phyloP scores from a whole-genome alignment of 1,140 invertebrate genomes.

The Eciton burchellii region DNA sequence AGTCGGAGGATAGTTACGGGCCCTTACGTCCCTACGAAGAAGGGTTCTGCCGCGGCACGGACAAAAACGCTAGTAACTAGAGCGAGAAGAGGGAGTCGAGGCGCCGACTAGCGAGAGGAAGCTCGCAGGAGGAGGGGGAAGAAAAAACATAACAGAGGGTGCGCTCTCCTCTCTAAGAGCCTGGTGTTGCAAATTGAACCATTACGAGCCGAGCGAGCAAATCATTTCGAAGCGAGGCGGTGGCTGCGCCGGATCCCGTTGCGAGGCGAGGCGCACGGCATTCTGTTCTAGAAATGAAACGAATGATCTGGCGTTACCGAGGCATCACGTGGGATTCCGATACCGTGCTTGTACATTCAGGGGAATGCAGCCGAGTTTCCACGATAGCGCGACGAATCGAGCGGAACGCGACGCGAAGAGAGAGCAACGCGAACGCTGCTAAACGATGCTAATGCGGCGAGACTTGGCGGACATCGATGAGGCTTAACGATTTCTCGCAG shows the following conservation, averaged over 20 bases:
- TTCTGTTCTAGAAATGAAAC: neutral
- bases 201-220: constrained; percentile 62
- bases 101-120: constrained; percentile 2
- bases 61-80: constrained; percentile 49
- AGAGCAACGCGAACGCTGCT: neutral
- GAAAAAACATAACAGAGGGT: constrained; percentile 22
- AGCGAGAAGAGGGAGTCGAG: constrained; percentile 46
- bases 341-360: neutral
- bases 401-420: neutral
- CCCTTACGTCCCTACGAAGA: constrained; percentile 23
- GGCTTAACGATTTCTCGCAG: constrained; percentile 2
- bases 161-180: neutral
- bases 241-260: too few species aligned
- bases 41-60: constrained; percentile 29
- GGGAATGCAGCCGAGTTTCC: neutral
- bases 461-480: neutral
- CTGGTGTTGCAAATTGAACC: constrained; percentile 74
- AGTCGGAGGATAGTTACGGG: constrained; percentile 53
- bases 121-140: neutral
- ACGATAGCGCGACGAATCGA: neutral
- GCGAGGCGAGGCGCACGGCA: neutral
- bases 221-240: constrained; percentile 45
- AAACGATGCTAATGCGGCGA: constrained; percentile 12
- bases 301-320: too few species aligned
- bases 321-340: neutral